Evolutionary conservation across 2,797 vertebrate genomes (phyloP).

Genomic region (Sphenodon punctatus): DNA sequence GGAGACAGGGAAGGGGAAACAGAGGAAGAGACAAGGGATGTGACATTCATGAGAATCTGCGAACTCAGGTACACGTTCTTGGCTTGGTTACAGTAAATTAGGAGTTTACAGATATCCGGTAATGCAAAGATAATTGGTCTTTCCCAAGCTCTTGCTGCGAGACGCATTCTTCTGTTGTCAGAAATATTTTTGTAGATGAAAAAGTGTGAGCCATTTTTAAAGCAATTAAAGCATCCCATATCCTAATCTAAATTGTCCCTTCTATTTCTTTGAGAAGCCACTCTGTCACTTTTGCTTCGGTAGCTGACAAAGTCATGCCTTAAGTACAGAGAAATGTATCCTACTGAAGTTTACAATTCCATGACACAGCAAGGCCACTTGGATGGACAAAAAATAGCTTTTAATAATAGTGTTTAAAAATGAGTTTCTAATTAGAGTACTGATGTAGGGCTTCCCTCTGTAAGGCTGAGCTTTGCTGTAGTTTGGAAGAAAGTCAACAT

Average conservation of each 20-base stretch:
- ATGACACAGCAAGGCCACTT: neutral
- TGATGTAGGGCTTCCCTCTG: neutral
- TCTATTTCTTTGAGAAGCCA: neutral
- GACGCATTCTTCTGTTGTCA: neutral
- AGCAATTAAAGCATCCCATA: neutral
- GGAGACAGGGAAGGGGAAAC: no score
- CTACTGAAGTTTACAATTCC: neutral
- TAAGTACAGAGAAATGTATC: neutral
- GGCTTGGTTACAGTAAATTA: no score
- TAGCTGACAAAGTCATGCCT: neutral
- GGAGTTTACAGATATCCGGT: no score
- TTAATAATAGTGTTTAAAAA: neutral
- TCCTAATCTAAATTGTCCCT: neutral
- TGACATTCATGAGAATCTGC: no score
- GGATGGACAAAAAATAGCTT: neutral
- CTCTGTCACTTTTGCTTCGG: neutral
- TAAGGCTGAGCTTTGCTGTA: neutral
- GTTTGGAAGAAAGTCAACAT: no score
- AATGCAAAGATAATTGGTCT: neutral
- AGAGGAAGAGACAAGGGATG: no score
- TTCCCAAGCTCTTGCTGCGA: neutral
- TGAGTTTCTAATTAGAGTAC: neutral
- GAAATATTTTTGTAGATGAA: slow-evolving; percentile 10
- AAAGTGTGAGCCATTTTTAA: slow-evolving; percentile 3
- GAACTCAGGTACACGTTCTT: no score